Base-by-base conservation (phyloP, 2,797 vertebrate species). In the Octomys mimax region DNA sequence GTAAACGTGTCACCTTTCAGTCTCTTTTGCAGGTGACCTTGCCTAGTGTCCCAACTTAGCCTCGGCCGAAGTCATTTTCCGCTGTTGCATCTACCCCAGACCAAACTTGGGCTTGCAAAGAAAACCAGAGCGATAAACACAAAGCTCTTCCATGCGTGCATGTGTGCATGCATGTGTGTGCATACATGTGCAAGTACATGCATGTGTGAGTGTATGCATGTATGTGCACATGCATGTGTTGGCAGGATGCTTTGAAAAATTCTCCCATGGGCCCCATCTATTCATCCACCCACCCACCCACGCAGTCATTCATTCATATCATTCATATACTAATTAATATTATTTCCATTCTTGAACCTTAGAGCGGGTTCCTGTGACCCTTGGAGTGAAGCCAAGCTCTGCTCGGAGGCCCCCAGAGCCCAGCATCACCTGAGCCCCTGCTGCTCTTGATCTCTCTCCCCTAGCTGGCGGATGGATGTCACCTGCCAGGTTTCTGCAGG, bases 371-470 rank as follows among this genome's bases (percentile, higher is more conserved):
- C 42, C 42, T 39, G 12, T 1, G 0, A 39, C 11, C 22, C 73
- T n/a, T 46, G 7, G 52, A 19, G 19, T 24, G 46, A 57, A 88
- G n/a, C 26, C n/a, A 24, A 26, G 3, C 16, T 89, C 70, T 12
- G 33, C 36, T 61, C n/a, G n/a, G 4, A 19, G 52, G 62, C 49
- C 31, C 0, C 0, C n/a, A 5, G 80, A 26, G 1, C n/a, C 24
- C 57, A 4, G 0, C 16, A 1, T 71, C 36, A 0, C 19, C 6
- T 0, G 59, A 6, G 2, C 18, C 59, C 26, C 39, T 46, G 73
- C 62, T 19, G 26, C 31, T 59, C 61, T 12, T 46, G 75, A 22
- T 39, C 4, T 2, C 0, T 14, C 18, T 83, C 57, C 31, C 24
- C 6, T 22, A 18, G 52, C n/a, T 62, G 49, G 46, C 46, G 24